A percentile compares a stretch with the other conserved stretches of the same genome.
These are phyloP conservation scores for Xestobium rufovillosum DNA, from an alignment of 2,888 invertebrate species.

Conservation along the genomic window DNA sequence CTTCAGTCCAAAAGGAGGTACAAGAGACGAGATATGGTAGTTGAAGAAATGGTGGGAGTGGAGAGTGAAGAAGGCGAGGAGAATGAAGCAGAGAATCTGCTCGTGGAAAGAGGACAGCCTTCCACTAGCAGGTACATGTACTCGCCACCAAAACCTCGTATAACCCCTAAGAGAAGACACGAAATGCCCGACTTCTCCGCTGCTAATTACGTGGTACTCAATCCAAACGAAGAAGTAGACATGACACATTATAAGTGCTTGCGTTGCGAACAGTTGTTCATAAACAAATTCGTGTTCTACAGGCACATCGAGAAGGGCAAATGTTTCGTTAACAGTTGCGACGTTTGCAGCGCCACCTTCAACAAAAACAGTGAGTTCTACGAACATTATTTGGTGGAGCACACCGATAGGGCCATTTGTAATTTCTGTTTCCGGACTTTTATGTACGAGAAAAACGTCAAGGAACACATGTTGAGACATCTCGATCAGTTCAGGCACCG, in stretches of 20 bases:
- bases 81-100: slow-evolving; percentile 10
- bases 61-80: slow-evolving; percentile 17
- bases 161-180: slow-evolving; percentile 31
- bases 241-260: slow-evolving; percentile 38
- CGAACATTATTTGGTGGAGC: slow-evolving; percentile 35
- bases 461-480: slow-evolving; percentile 41
- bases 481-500: slow-evolving; percentile 41
- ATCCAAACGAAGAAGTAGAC: slow-evolving; percentile 37
- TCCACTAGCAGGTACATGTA: slow-evolving; percentile 18
- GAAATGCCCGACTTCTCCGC: slow-evolving; percentile 41
- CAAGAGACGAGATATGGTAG: slow-evolving; percentile 17
- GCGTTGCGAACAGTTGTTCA: slow-evolving; percentile 41
- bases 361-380: slow-evolving; percentile 38
- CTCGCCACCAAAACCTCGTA: slow-evolving; percentile 24
- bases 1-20: slow-evolving; percentile 21
- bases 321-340: slow-evolving; percentile 41
- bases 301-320: slow-evolving; percentile 42
- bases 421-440: slow-evolving; percentile 42
- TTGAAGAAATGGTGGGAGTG: too few relatives aligned
- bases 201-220: slow-evolving; percentile 33
- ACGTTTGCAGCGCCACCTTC: slow-evolving; percentile 37
- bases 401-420: slow-evolving; percentile 40
- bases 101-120: slow-evolving; percentile 11
- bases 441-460: slow-evolving; percentile 43
- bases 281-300: slow-evolving; percentile 40